Evolutionary conservation across 2,888 invertebrate genomes (phyloP), one percentile per base, ranked within the genome.

Genomic region (Dryadula phaetusa): DNA sequence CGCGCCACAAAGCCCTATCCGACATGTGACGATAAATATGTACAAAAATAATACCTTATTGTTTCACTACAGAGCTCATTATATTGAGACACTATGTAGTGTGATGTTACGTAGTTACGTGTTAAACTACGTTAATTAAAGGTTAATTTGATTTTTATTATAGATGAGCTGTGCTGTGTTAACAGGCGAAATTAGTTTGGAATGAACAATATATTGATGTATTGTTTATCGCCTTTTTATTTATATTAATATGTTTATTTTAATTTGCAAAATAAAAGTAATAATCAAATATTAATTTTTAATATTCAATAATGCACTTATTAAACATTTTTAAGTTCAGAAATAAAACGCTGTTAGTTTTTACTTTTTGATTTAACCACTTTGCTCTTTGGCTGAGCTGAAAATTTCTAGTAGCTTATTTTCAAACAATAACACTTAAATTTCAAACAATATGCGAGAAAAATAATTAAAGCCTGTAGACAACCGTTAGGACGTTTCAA

Each of bases 1-100:
- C 88, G 83, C 66, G 69, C 76, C 82, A 76, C 71, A 88, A 89
- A 79, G 87, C 25, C 85, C 75, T 83, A 89, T 84, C 79, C 81
- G 81, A 70, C 77, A 25, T 64, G 62, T 67, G 58, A 68, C 71
- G 72, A 72, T 70, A 69, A 69, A 71, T 67, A 47, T 66, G 14
- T 58, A 53, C 7, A 40, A 67, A 69, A 70, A 53, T 62, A 52
- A 61, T 46, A 67, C 44, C 37, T 67, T 52, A 64, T 32, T 49
- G 61, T 56, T 32, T 1, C 8, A 49, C 25, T 54, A 67, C 49
- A 70, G 20, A 61, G n/a, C 40, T 49, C 28, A 66, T 62, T 61
- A 42, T 47, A 34, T 65, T 54, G 40, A 44, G 53, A 18, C 42
- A 46, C 52, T 14, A 37, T 16, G 1, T n/a, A 16, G 61, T 62